Evolutionary conservation across 1,140 invertebrate species (phyloP), one percentile per base, ranked within the genome.

Genomic region (Laupala kohalensis): DNA sequence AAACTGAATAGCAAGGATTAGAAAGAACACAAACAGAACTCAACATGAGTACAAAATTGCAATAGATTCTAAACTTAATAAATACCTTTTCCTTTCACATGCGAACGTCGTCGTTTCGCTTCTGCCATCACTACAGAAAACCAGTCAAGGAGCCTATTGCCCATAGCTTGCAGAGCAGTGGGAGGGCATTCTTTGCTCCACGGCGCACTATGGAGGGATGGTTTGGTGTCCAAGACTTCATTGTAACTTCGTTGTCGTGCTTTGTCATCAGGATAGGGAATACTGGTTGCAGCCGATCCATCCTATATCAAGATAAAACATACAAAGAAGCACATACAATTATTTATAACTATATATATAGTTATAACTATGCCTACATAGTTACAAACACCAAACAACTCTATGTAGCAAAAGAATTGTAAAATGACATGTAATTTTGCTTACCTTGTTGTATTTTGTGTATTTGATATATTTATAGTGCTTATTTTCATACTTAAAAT

Each of bases 91-190:
- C 71, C 63, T 77, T 88, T 86, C 67, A 79, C 80, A 74, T 83
- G 83, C 25, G 82, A 81, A 67, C 84, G 81, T 71, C 85, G 81
- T 76, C 86, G 86, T 69, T 83, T 83, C n/a, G 85, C 83, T 77
- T 95, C 92, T 37, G 90, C 87, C 92, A 94, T 94, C 64, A 95
- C 89, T 69, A 96, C 92, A 3, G 91, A 92, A 81, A 96, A 96
- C 94, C 94, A 96, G 82, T 96, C 93, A n/a, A 96, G 81, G 70
- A 96, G 82, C 4, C 94, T 86, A 82, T 94, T 90, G 9, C 93
- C 93, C 89, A 95, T 95, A 24, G 89, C 87, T 74, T 93, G 90
- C 73, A 94, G 83, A 66, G 92, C 90, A 70, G 87, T 83, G 27
- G 86, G 81, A 69, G 85, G 83, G 77, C 90, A 92, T 74, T 88